Conservation (phyloP, 2,113 vertebrate genomes). For the Leptocoma aspasia region DNA sequence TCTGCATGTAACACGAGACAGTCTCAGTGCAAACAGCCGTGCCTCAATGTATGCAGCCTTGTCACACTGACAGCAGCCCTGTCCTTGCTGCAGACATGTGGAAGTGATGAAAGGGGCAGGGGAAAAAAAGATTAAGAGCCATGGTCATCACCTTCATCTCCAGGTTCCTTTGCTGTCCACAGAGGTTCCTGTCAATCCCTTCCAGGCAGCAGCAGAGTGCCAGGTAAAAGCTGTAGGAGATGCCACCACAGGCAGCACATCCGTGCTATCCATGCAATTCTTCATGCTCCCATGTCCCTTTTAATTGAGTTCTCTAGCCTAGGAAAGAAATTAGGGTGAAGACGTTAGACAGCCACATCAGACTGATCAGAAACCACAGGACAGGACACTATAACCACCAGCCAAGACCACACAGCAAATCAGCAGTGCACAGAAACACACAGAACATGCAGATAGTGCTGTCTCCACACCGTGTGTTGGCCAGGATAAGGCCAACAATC, state of each 20-base stretch:
- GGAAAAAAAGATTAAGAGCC: neutral
- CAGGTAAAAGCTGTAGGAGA: neutral
- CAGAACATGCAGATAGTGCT: neutral
- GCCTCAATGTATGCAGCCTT: neutral
- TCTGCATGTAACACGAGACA: rapidly evolving
- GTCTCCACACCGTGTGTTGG: neutral
- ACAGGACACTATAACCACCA: neutral
- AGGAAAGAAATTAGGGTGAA: neutral
- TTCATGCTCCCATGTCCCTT: constrained; percentile 14
- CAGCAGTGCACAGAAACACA: neutral
- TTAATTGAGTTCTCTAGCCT: neutral
- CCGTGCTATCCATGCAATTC: neutral
- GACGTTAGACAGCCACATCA: neutral
- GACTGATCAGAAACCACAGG: neutral
- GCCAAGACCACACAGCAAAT: neutral
- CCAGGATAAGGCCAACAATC: neutral
- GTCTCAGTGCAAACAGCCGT: neutral
- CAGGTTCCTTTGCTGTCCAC: neutral
- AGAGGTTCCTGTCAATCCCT: neutral
- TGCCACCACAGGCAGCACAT: neutral
- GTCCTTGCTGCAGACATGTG: neutral
- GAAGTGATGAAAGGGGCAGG: neutral
- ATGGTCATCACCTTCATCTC: constrained; percentile 14
- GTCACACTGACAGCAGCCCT: rapidly evolving
- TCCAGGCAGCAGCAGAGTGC: neutral